Evolutionary conservation across 2,113 vertebrate species (phyloP).

Genomic region (Chascanopsetta lugubris): DNA sequence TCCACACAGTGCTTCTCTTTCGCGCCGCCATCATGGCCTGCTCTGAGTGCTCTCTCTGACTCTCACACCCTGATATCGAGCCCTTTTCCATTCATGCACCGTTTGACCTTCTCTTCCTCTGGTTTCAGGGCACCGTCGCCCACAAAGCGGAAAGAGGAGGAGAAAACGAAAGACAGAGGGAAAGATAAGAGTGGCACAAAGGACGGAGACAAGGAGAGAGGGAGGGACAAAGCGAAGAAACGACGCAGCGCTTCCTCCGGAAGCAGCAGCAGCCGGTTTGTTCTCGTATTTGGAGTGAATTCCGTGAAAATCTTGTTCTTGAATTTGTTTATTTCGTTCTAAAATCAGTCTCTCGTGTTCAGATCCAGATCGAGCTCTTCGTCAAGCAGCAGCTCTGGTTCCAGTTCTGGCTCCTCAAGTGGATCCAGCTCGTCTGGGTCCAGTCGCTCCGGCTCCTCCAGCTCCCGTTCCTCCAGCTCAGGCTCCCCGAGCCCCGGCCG

Average conservation of each 20-base stretch:
- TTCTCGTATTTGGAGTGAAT: slow-evolving; percentile 16
- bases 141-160: slow-evolving; percentile 95
- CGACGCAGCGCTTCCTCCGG: slow-evolving; percentile 94
- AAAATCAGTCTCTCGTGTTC: background rate
- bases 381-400: slow-evolving; percentile 95
- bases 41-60: too few species aligned
- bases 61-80: too few species aligned
- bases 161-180: slow-evolving; percentile 92
- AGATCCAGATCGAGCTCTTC: slow-evolving; percentile 87
- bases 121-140: slow-evolving; percentile 93
- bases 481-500: slow-evolving; percentile 92
- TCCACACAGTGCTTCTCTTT: too few species aligned
- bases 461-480: slow-evolving; percentile 92
- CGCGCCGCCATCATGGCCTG: too few species aligned
- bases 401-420: slow-evolving; percentile 95
- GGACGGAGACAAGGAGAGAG: slow-evolving; percentile 93
- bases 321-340: background rate
- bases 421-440: slow-evolving; percentile 96
- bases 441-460: slow-evolving; percentile 93
- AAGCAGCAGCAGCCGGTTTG: slow-evolving; percentile 89
- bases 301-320: background rate
- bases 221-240: slow-evolving; percentile 91
- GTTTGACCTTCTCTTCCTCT: background rate
- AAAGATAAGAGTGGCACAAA: slow-evolving; percentile 90
- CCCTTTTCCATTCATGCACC: too few species aligned